phyloP scores from a whole-genome alignment of 2,888 invertebrate species.

The Cantharis nigra region DNA sequence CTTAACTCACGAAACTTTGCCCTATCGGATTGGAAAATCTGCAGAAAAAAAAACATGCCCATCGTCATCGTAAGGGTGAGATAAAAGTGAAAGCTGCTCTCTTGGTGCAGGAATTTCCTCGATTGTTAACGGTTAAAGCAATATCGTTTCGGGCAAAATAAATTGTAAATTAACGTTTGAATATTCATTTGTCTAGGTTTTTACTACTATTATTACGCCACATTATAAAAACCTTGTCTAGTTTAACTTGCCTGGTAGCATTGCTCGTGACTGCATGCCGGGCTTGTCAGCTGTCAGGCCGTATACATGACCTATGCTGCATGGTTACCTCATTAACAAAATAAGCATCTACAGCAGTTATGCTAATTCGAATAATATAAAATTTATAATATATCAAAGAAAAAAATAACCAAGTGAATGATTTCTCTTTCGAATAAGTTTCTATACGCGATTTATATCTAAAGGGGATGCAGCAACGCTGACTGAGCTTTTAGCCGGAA shows the following conservation, averaged over 20 bases:
- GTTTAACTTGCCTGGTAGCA: constrained; percentile 18
- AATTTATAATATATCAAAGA: constrained; percentile 12
- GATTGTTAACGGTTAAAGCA: neutral
- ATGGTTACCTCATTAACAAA: constrained; percentile 32
- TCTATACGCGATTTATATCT: constrained; percentile 24
- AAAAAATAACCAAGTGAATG: constrained; percentile 13
- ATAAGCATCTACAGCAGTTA: constrained; percentile 29
- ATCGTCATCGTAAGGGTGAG: neutral
- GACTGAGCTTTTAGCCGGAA: constrained; percentile 42
- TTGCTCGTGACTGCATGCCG: constrained; percentile 26
- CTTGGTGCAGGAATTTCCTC: neutral
- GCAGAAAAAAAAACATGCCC: too few relatives aligned
- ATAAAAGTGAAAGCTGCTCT: neutral
- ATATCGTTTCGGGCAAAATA: neutral
- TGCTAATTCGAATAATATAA: constrained; percentile 26
- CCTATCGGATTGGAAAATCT: neutral
- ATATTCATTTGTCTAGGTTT: neutral
- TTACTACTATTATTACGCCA: neutral
- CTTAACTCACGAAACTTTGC: neutral
- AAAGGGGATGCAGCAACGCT: constrained; percentile 31
- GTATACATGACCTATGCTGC: constrained; percentile 26
- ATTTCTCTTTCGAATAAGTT: constrained; percentile 18
- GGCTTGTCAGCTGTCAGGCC: constrained; percentile 31
- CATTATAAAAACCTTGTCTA: neutral
- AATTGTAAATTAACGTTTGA: neutral